Base-by-base conservation (phyloP, 2,888 invertebrate genomes). In the Clanis bilineata region DNA sequence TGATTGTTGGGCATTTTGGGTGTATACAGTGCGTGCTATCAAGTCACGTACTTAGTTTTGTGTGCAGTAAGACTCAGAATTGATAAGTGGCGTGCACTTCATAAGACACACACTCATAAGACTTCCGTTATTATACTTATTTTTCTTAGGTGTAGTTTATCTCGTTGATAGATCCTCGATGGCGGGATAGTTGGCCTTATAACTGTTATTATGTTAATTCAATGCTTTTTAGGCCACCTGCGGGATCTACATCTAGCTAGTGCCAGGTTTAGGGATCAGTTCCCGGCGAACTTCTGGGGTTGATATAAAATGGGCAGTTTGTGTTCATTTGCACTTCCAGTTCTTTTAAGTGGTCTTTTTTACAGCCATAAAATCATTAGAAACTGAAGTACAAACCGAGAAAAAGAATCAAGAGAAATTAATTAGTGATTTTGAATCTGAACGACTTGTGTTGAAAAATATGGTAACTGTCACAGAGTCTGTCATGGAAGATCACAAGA, bases 381-480 rank as follows among this genome's bases (percentile, higher is more conserved):
- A 85, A 75, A 80, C 83, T 2, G 76, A 80, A 64, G 62, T 84
- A 1, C 83, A 77, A 67, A 59, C 58, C 18, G 76, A 80, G 57
- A 82, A 79, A 63, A 73, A 72, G 62, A 82, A 77, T 18, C 76
- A 82, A 64, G 80, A 83, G 47, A 86, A 80, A 72, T 51, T 85
- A 0, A 74, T 82, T 1, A 73, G 61, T 5, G 87, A 87, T 61
- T 87, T 86, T 60, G 85, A 87, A 62, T 82, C 85, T 0, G 86
- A 87, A 64, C 75, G 83, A 28, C 77, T 77, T 41, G 77, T 85
- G 12, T 74, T 86, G 36, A 82, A 83, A 63, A 86, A 86, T 60
- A 85, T 86, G 85, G 77, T 86, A 4, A 77, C 85, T 2, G 84
- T 86, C 0, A 86, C 86, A 1, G 86, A 87, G 70, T 82, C 86